Base-by-base conservation (phyloP, 2,888 invertebrate species). In the Aplocera efformata region DNA sequence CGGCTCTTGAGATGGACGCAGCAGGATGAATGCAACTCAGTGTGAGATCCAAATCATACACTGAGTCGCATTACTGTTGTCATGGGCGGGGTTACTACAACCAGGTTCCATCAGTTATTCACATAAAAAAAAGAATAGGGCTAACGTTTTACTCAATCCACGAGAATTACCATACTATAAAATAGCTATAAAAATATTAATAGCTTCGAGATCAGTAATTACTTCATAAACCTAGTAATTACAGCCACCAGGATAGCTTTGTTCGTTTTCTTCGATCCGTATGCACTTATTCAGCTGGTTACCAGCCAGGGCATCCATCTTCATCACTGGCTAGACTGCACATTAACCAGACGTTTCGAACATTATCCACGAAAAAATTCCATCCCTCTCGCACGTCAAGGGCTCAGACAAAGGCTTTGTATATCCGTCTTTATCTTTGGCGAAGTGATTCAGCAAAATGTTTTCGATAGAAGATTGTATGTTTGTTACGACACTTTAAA, bases 291-390 rank as follows among this genome's bases (percentile, higher is more conserved):
- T 76, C 76, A 73, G 58, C 67, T 67, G 65, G 73, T 78, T 66
- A 78, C 72, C 74, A 75, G 69, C 58, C 66, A 58, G 58, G 50
- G 58, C 80, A 86, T 85, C 82, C 72, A 79, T 86, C 86, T 84
- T 86, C 84, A 76, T 86, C 86, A 80, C 50, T 72, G 79, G 72
- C 75, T 79, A 71, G 68, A 72, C 64, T 67, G 76, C 37, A 35
- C 79, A 80, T 84, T 79, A 80, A 69, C 75, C 78, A 77, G 79
- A 75, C 76, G 50, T 48, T 72, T 60, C 33, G 39, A 63, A 37
- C 51, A 56, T 48, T 39, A 40, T 58, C 58, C 58, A 59, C 72
- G 55, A 52, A 61, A 60, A 53, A 55, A 9, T 3, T 23, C 58
- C 48, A 32, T 76, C 85, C 57, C 73, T 48, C 59, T 84, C 72